Base-by-base conservation (phyloP, 1,140 invertebrate species). In the Gerris buenoi region DNA sequence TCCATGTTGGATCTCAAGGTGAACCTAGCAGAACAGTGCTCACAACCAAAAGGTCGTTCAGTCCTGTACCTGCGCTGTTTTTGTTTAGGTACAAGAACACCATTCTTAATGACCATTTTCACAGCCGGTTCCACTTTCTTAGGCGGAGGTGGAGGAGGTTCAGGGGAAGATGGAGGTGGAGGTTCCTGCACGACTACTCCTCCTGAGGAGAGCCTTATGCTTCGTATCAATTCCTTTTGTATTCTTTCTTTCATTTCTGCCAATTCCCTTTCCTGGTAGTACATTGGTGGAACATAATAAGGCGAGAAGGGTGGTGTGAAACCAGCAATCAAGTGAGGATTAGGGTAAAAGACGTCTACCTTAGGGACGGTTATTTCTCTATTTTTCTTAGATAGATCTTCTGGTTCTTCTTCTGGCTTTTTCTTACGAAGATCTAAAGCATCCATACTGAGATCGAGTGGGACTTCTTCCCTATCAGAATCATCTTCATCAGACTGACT, bases 21-120 rank as follows among this genome's bases (percentile, higher is more conserved):
- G 73, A 96, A 96, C 62, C 89, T 82, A 0, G 91, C 90, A 0
- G 89, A 86, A 74, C 93, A 95, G 71, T 92, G 88, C 46, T 90
- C 89, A 76, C 93, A 95, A 0, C 86, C 86, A 73, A 93, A 94
- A 0, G 91, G 91, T 25, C 91, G 81, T 75, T 94, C 91, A n/a
- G 91, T 95, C 64, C 92, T 82, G 73, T 94, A 95, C 60, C 91
- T 82, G 27, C 91, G 79, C 75, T 94, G 92, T 73, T 95, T 95
- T 68, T 93, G 91, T 72, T 93, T 93, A 0, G 89, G 90, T 84
- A 93, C 90, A 0, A 93, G 76, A 0, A 91, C 85, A 0, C 90
- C 90, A 68, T 93, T 93, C 76, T 91, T 93, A 65, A 93, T 89
- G 0, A 92, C 89, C 89, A 91, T 90, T 75, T 91, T 89, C 0